Evolutionary conservation across 2,888 invertebrate species (phyloP), one percentile per base, ranked within the genome.

Genomic region (Cyrtodaria siliqua): DNA sequence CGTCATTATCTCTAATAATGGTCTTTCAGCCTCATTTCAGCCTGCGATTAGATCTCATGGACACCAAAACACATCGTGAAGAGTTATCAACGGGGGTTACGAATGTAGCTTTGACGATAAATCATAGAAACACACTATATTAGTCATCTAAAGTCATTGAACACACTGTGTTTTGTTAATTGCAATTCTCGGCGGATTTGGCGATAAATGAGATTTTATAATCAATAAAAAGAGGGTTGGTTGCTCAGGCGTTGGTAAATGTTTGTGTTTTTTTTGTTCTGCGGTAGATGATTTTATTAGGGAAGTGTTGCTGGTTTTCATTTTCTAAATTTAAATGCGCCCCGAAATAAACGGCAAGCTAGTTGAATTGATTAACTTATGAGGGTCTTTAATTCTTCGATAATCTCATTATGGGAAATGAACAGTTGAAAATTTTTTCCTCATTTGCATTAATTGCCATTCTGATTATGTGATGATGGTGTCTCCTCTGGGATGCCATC

Each of bases 391-490:
- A 68, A 68, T 60, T 57, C 50, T 47, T 6, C 3, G 18, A 33
- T 62, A 62, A 62, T 62, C 33, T 38, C 23, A 62, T 73, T 73
- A 73, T 52, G 26, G 38, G 47, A 29, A 60, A 49, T 56, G 66
- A 60, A 66, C 26, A 60, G 53, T 66, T 29, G 42, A 55, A 66
- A 52, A 66, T 73, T 67, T n/a, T 40, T 66, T 26, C 23, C 66
- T 73, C 18, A 73, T 66, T 73, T 66, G 72, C 61, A 66, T 73
- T 66, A 64, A 73, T 73, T 66, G 61, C 47, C 12, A 29, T 29
- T 9, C 49, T 50, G 33, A 52, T 50, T 62, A 59, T 40, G 29
- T 12, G 47, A 16, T 16, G 33, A 4, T 33, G 12, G 4, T 4
- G 33, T 33, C 33, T 33, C 33, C 33, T 33, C 6, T 33, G 33